Evolutionary conservation across 2,888 invertebrate genomes (phyloP).

Genomic region (Pardosa pseudoannulata): DNA sequence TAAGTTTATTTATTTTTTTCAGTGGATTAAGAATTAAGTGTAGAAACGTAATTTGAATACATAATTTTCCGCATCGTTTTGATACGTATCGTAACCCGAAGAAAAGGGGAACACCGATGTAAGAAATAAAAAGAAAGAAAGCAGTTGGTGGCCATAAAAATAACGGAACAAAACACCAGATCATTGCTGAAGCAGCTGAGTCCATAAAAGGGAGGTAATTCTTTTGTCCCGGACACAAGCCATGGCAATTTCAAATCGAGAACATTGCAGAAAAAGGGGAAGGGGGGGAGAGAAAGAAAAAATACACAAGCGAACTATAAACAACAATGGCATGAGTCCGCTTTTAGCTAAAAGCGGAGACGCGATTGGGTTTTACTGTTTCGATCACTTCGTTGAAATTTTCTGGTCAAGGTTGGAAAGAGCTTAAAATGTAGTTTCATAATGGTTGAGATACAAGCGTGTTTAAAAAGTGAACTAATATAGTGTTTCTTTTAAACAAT

Average conservation of each 20-base stretch:
- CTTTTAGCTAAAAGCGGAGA: background rate
- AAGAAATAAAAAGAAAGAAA: background rate
- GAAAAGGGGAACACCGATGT: background rate
- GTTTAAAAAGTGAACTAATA: too few species aligned
- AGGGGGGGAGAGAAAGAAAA: too few species aligned
- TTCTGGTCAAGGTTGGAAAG: background rate
- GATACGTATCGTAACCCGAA: too few species aligned
- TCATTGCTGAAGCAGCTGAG: constrained; percentile 7
- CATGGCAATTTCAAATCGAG: constrained; percentile 57
- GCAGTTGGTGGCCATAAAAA: constrained; percentile 41
- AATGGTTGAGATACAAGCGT: too few species aligned
- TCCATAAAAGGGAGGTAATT: constrained; percentile 49
- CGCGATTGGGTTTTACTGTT: background rate
- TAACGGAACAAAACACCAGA: constrained; percentile 44
- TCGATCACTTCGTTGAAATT: background rate
- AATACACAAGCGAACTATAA: background rate
- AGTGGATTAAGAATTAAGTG: too few species aligned
- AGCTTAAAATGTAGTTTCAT: background rate
- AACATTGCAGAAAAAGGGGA: constrained; percentile 49
- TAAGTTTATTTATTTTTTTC: too few species aligned
- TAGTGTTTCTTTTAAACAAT: too few species aligned
- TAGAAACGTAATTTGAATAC: too few species aligned
- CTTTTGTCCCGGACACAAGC: constrained; percentile 54
- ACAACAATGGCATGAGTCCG: constrained; percentile 28
- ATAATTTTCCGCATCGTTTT: too few species aligned